These are phyloP conservation scores for Drosophila fungiperda DNA, from an alignment of 2,888 invertebrate genomes.

Conservation along the genomic window DNA sequence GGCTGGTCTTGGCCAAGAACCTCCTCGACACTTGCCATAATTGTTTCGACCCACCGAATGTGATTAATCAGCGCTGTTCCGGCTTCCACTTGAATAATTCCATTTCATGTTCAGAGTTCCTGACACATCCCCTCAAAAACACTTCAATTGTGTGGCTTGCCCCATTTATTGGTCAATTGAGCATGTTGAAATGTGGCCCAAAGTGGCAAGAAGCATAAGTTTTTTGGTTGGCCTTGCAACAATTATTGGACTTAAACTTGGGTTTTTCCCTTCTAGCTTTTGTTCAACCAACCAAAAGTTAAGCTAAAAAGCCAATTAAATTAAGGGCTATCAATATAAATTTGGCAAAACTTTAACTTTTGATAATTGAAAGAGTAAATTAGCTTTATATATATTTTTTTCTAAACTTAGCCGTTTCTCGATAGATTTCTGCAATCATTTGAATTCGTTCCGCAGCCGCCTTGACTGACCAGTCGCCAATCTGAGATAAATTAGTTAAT, in stretches of 20 bases:
- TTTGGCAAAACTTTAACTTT: neutral
- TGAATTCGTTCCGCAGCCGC: neutral
- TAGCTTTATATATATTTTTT: too few relatives aligned
- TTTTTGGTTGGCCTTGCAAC: neutral
- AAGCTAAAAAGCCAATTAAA: neutral
- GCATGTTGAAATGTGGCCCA: constrained; percentile 13
- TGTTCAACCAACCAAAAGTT: neutral
- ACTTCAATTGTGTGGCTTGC: constrained; percentile 24
- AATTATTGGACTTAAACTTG: neutral
- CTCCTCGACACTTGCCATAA: constrained; percentile 31
- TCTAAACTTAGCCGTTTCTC: neutral
- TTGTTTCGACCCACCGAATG: constrained; percentile 54
- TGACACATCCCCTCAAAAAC: constrained; percentile 27
- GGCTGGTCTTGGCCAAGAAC: neutral
- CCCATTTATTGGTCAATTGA: constrained; percentile 41
- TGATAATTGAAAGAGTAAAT: neutral
- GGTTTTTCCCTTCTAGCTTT: neutral
- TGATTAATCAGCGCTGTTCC: constrained; percentile 56
- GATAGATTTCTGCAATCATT: neutral
- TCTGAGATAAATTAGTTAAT: neutral
- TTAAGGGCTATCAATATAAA: neutral
- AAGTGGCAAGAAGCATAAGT: constrained; percentile 5
- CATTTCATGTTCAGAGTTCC: constrained; percentile 29
- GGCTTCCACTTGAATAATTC: constrained; percentile 32
- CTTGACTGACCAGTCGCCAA: neutral